Evolutionary conservation across 1,140 invertebrate species (phyloP), one percentile per base, ranked within the genome.

Genomic region (Drosophila serrata): DNA sequence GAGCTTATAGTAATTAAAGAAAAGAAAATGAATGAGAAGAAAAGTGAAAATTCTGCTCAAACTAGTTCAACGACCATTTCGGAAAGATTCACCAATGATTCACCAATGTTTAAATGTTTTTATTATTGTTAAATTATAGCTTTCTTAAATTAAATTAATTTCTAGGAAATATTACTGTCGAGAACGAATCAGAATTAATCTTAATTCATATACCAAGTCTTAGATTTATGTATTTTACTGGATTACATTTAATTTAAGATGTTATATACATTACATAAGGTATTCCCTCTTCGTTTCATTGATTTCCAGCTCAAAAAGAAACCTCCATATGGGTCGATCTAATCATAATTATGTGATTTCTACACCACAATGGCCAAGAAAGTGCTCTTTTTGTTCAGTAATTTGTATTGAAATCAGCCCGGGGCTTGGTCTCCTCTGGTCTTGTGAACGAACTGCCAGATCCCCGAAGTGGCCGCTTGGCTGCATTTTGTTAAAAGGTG

Each of bases 401-500:
- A 88, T 87, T 73, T 80, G 73, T 88, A 88, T 88, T 74, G 79
- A 88, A 88, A 88, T 82, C 60, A 67, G 68, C 72, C 49, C 19
- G 19, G 42, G 22, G 49, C 29, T 27, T 35, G 17, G 43, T n/a
- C 37, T 35, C 3, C 19, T 24, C 31, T 24, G 4, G 22, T 15
- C 31, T 39, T 55, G 51, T 13, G 33, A 24, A 59, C 24, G 13
- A 19, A 27, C 37, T 29, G 29, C 31, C 33, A 17, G 33, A 45
- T 46, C 46, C 56, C 51, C 72, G 69, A 48, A 35, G 39, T 29
- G 39, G 59, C 53, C 58, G 60, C 60, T 58, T 72, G 69, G 73
- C 82, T 75, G 77, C 85, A 79, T 90, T 88, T 88, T 88, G 85
- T 88, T 88, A 84, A 88, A 88, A 88, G 85, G 85, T 90, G 85